Evolutionary conservation across 2,113 vertebrate species (phyloP), one percentile per base, ranked within the genome.

Genomic region (Aepyceros melampus): DNA sequence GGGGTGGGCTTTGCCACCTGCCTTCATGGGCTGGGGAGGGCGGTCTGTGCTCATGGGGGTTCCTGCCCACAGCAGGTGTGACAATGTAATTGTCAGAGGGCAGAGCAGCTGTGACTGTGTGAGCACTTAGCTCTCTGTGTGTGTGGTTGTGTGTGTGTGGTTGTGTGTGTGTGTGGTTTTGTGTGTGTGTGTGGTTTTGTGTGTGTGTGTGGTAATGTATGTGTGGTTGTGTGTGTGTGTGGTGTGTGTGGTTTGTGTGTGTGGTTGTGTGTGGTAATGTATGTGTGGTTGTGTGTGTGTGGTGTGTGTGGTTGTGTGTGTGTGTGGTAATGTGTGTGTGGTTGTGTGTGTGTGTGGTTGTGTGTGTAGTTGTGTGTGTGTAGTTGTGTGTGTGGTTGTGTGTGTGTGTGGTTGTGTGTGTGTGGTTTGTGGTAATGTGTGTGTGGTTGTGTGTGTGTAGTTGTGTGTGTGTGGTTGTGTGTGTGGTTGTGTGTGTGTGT

Each of bases 21-120:
- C 31, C 31, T 49, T 33, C 14, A 0, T 0, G 15, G 23, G 9
- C 33, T 67, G 17, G 1, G 4, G 14, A 16, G 1, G 8, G 3
- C 1, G 0, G 8, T 45, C 49, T n/a, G 31, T 6, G 3, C 7
- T 90, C 21, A 2, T 0, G 0, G 33, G 21, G 15, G 25, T 11
- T 11, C 45, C 78, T 62, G 43, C 55, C 60, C n/a, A 15, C 33
- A 51, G 78, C 33, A 40, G 45, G 23, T 6, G 25, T 2, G 4
- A 64, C 58, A 13, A 5, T 0, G 29, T 40, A 4, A 11, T 10
- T 17, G 8, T 40, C 47, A 16, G 60, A 33, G 47, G 17, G 0
- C 17, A 0, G 16, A 40, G 12, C 45, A 1, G 25, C 47, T 10
- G 3, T 1, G 1, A 2, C 33, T 40, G 1, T 40, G 53, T 7